These are phyloP conservation scores for Chrysaora quinquecirrha DNA, from an alignment of 30 jellyfish, hydroid and myxozoan genomes.

Conservation along the genomic window DNA sequence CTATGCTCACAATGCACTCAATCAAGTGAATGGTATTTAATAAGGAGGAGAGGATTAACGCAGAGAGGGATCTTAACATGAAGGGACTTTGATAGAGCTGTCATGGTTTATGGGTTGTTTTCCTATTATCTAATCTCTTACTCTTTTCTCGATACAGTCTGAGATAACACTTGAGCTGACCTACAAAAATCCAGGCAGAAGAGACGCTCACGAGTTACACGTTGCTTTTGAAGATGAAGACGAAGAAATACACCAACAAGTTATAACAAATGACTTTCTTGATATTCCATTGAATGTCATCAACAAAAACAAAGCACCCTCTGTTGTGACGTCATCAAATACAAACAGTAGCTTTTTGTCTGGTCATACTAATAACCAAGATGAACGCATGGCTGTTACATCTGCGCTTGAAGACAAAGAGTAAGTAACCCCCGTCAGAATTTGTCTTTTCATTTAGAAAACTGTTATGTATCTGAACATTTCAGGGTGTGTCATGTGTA, in stretches of 20 bases:
- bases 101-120: no score
- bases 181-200: slow-evolving; percentile 2
- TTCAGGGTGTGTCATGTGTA: background rate
- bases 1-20: no score
- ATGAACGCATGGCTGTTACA: slow-evolving; percentile 24
- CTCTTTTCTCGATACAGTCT: slow-evolving; percentile 6
- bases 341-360: slow-evolving; percentile 12
- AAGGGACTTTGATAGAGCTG: no score
- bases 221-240: slow-evolving; percentile 29
- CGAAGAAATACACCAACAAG: background rate
- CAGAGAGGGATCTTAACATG: no score
- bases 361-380: slow-evolving; percentile 1
- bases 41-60: no score
- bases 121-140: no score
- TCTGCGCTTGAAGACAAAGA: slow-evolving; percentile 33
- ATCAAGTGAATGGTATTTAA: no score
- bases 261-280: slow-evolving; percentile 22
- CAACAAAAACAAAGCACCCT: background rate
- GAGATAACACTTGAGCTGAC: slow-evolving; percentile 32
- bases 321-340: background rate
- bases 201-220: slow-evolving; percentile 11
- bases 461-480: background rate
- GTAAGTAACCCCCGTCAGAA: background rate
- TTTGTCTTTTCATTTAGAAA: background rate
- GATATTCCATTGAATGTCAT: slow-evolving; percentile 26